A percentile compares a stretch with the other conserved stretches of the same genome.
These are phyloP conservation scores for Erithacus rubecula DNA, from an alignment of 2,797 vertebrate genomes.

Conservation along the genomic window DNA sequence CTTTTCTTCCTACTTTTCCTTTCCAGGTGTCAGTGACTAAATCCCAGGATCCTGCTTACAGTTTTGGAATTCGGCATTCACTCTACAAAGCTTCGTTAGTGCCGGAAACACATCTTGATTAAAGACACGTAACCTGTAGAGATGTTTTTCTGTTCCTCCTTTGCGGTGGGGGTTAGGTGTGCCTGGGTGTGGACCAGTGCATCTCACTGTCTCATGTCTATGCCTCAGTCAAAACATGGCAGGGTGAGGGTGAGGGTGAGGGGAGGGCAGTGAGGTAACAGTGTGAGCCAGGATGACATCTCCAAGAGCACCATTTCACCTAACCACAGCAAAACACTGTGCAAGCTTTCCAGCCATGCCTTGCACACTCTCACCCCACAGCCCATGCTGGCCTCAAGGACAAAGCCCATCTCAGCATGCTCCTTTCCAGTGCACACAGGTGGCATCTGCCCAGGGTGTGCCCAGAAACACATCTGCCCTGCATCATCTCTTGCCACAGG, in stretches of 20 bases:
- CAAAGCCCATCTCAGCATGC: neutral
- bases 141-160: neutral
- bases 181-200: fast-evolving
- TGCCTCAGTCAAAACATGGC: neutral
- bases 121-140: neutral
- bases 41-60: neutral
- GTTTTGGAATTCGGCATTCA: neutral
- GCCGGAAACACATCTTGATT: neutral
- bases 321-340: neutral
- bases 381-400: neutral
- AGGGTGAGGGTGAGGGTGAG: neutral
- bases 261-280: neutral
- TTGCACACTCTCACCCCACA: fast-evolving
- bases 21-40: neutral
- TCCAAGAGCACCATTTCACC: neutral
- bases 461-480: neutral
- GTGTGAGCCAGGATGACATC: neutral
- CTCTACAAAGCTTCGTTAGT: neutral
- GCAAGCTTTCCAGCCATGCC: neutral
- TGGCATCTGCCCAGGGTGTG: neutral
- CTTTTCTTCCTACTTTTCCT: neutral
- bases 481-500: neutral
- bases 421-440: neutral
- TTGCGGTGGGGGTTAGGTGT: neutral
- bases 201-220: neutral